These are phyloP conservation scores for Desoria tigrina DNA, from an alignment of 2,888 invertebrate genomes.

Conservation along the genomic window DNA sequence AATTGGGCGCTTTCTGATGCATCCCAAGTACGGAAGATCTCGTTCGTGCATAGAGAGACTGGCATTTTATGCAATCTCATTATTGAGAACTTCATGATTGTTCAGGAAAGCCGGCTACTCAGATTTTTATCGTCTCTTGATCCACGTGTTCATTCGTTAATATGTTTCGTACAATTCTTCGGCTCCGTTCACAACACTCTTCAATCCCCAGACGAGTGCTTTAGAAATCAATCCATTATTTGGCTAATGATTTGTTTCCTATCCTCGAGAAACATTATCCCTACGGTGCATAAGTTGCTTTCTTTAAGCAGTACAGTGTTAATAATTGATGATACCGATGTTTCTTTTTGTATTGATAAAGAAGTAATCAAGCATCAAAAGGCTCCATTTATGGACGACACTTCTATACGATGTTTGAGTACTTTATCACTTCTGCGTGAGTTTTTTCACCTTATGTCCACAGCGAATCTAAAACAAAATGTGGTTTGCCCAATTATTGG, in stretches of 20 bases:
- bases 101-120: constrained; percentile 32
- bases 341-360: constrained; percentile 27
- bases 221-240: constrained; percentile 28
- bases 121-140: constrained; percentile 32
- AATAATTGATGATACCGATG: constrained; percentile 26
- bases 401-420: constrained; percentile 24
- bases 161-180: constrained; percentile 23
- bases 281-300: constrained; percentile 23
- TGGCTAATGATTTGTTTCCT: constrained; percentile 28
- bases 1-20: not conserved
- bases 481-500: constrained; percentile 30
- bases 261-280: constrained; percentile 27
- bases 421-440: constrained; percentile 24
- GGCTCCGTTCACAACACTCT: constrained; percentile 31
- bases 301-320: constrained; percentile 15
- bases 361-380: constrained; percentile 21
- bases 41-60: constrained; percentile 30
- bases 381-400: constrained; percentile 25
- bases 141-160: constrained; percentile 17
- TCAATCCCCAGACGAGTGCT: constrained; percentile 31
- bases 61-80: constrained; percentile 28
- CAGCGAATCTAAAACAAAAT: constrained; percentile 17
- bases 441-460: constrained; percentile 26
- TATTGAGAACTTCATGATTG: constrained; percentile 30
- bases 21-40: constrained; percentile 23